A percentile compares a stretch with the other conserved stretches of the same genome.
Conservation (phyloP, 2,888 invertebrate genomes). For the Tillus elongatus region DNA sequence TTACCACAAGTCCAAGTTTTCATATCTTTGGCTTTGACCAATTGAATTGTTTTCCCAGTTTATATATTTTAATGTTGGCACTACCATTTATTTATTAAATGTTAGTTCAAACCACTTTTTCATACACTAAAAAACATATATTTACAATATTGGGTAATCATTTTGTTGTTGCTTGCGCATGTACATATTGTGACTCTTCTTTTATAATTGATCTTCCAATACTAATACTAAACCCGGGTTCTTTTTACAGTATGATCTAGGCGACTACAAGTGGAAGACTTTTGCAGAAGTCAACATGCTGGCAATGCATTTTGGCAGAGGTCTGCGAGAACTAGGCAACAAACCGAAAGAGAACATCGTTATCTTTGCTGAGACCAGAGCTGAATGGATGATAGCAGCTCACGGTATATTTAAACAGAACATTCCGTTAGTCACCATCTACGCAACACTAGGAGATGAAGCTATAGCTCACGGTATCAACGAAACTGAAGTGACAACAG, state of each 20-base stretch:
- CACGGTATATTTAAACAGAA: constrained; percentile 94
- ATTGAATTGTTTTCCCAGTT: no score
- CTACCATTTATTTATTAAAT: no score
- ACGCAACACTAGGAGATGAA: constrained; percentile 86
- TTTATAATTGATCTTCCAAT: no score
- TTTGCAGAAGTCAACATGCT: constrained; percentile 69
- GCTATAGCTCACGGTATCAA: constrained; percentile 94
- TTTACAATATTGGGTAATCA: no score
- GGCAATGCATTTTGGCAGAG: constrained; percentile 72
- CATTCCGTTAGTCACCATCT: constrained; percentile 93
- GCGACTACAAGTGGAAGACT: constrained; percentile 85
- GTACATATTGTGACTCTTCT: no score
- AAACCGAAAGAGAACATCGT: constrained; percentile 67
- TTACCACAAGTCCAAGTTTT: no score
- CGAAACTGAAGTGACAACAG: constrained; percentile 88
- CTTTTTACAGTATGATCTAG: constrained; percentile 71
- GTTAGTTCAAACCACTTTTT: no score
- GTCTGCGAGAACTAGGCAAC: constrained; percentile 72
- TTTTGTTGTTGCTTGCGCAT: no score
- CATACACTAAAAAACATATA: no score
- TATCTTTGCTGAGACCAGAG: constrained; percentile 94
- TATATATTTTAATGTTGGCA: no score
- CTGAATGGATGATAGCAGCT: constrained; percentile 96
- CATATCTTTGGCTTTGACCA: no score
- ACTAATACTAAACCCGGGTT: no score